Percentiles rank a stretch among this genome's conserved stretches.
Conservation (phyloP, 1,140 invertebrate genomes). For the Nautilus pompilius region DNA sequence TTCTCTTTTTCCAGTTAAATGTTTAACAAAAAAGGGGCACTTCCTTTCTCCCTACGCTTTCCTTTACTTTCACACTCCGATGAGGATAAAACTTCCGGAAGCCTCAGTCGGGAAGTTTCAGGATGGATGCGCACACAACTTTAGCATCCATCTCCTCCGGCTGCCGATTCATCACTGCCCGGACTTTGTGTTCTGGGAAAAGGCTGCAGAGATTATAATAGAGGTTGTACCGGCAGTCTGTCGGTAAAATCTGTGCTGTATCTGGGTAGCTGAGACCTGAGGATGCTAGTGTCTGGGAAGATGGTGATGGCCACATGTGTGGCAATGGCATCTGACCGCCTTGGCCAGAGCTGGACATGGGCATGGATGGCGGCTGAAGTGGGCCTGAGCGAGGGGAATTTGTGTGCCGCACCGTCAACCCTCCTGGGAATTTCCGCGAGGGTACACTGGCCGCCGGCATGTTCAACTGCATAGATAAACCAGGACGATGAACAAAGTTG, state of each 20-base stretch:
- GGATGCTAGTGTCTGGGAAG: background rate
- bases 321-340: background rate
- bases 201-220: slow-evolving; percentile 83
- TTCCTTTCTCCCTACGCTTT: no score
- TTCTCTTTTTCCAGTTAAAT: no score
- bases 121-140: slow-evolving; percentile 81
- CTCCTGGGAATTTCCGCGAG: background rate
- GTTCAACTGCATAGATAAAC: no score
- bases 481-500: background rate
- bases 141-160: slow-evolving; percentile 85
- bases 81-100: no score
- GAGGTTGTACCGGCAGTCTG: slow-evolving; percentile 70
- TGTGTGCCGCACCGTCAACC: background rate
- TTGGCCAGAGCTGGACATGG: background rate
- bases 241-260: slow-evolving; percentile 41
- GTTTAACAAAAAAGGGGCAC: no score
- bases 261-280: slow-evolving; percentile 7
- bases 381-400: slow-evolving; percentile 13
- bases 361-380: slow-evolving; percentile 44
- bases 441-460: background rate
- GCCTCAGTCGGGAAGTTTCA: no score
- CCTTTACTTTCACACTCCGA: no score
- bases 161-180: slow-evolving; percentile 76
- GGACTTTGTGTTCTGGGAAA: slow-evolving; percentile 85
- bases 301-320: background rate